phyloP scores from a whole-genome alignment of 2,113 vertebrate genomes.

The Pedionomus torquatus region DNA sequence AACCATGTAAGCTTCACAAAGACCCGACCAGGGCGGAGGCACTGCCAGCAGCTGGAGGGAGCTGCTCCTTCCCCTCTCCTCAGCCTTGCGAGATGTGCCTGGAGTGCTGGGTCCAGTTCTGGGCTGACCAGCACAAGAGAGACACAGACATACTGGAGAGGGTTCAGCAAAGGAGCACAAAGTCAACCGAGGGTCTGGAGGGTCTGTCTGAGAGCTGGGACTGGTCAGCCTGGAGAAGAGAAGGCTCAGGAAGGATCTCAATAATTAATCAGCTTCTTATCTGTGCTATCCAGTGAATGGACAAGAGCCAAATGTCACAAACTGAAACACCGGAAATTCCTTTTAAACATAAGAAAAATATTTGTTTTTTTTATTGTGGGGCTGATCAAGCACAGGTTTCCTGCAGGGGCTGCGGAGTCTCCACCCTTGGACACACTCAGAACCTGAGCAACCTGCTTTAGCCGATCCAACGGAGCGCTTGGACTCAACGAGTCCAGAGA shows the following conservation, averaged over 20 bases:
- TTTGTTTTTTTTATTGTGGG: background rate
- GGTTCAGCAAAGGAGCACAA: background rate
- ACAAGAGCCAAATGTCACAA: background rate
- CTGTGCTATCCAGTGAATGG: background rate
- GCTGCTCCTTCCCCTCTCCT: background rate
- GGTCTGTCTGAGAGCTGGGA: background rate
- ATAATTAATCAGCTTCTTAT: background rate
- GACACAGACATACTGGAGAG: background rate
- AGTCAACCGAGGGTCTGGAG: background rate
- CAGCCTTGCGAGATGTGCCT: background rate
- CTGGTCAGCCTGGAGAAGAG: background rate
- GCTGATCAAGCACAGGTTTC: background rate
- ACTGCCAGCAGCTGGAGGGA: background rate
- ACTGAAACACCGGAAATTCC: background rate
- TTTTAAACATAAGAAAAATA: background rate
- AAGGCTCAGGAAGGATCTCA: background rate
- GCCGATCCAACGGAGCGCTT: background rate
- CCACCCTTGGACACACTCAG: background rate
- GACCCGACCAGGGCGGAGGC: background rate
- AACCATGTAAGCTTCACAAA: background rate
- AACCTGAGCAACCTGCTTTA: background rate
- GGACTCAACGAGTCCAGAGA: fast-evolving
- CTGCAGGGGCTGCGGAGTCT: background rate
- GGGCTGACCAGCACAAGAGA: background rate
- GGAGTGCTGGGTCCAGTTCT: background rate